Conservation (phyloP, 2,888 invertebrate species). For the Trachelus troglodyta region DNA sequence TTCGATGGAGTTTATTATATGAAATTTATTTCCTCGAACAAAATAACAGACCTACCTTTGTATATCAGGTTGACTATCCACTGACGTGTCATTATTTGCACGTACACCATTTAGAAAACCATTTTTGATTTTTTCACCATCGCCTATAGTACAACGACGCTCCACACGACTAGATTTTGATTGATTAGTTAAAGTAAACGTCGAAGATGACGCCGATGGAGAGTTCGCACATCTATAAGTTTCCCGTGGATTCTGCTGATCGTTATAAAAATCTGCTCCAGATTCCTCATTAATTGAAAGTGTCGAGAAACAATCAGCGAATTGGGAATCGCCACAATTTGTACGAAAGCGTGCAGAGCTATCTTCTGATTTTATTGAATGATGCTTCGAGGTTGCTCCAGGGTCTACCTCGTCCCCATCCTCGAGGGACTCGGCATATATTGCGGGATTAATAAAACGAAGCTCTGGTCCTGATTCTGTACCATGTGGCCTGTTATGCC, state of each 20-base stretch:
- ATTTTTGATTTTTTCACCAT: slow-evolving; percentile 5
- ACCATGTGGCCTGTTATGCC: slow-evolving; percentile 1
- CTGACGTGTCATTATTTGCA: slow-evolving; percentile 3
- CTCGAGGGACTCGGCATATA: slow-evolving; percentile 70
- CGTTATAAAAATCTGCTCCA: slow-evolving; percentile 20
- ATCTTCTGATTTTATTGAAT: slow-evolving; percentile 31
- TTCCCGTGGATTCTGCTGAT: slow-evolving; percentile 13
- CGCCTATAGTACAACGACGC: slow-evolving; percentile 35
- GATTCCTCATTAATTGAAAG: slow-evolving; percentile 17
- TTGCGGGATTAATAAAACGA: slow-evolving; percentile 73
- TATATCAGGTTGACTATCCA: slow-evolving; percentile 28
- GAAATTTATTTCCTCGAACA: background rate
- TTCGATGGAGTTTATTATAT: background rate
- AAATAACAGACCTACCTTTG: slow-evolving; percentile 32
- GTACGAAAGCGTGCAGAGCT: slow-evolving; percentile 31
- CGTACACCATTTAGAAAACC: background rate
- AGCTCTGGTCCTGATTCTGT: slow-evolving; percentile 33
- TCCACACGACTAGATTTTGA: slow-evolving; percentile 33
- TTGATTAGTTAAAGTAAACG: slow-evolving; percentile 25
- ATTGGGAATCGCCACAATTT: slow-evolving; percentile 48
- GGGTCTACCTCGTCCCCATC: slow-evolving; percentile 52
- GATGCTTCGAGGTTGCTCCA: slow-evolving; percentile 41
- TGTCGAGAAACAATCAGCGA: slow-evolving; percentile 28
- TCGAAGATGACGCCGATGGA: slow-evolving; percentile 30
- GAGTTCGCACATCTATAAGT: slow-evolving; percentile 48